Evolutionary conservation across 37 sponge, comb jelly and placozoan genomes (phyloP), one percentile per base, ranked within the genome.

Genomic region (Trichoplax adhaerens): DNA sequence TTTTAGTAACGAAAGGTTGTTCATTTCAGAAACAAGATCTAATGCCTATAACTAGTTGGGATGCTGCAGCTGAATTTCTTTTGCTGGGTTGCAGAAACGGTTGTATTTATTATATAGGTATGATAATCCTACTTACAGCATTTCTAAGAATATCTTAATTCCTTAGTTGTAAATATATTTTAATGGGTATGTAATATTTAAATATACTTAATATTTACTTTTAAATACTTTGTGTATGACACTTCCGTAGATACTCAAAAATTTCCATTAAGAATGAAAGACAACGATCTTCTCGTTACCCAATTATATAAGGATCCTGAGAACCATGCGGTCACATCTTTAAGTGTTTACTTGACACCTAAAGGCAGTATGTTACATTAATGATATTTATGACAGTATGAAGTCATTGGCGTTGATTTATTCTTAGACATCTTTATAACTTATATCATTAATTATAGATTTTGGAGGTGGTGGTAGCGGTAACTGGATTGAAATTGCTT

Each of bases 181-280:
- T 29, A 29, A 29, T 29, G 29, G 29, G 29, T 29, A 29, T 29
- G 29, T 29, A 29, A 29, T 29, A 29, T 29, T 29, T 29, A 29
- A 29, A 29, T 29, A 29, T 29, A 29, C 29, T 29, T 29, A 29
- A 29, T 29, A 29, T 29, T 29, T 29, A 29, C 29, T 29, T 29
- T 29, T 29, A 29, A 29, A 29, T 29, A 29, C 29, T 50, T 66
- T 66, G 68, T 12, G 6, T 56, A 62, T 71, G 5, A 5, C 57
- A n/a, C 3, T 55, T 53, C 1, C 64, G 61, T 69, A 88, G 93
- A 95, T 67, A 91, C 91, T 88, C 89, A 91, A 81, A 95, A 95
- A 78, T 95, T 95, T 69, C 97, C 97, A 3, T 84, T 95, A 29
- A 71, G 97, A 10, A 91, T 95, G 97, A 95, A 91, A 68, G 97